Conservation (phyloP, 2,888 invertebrate species). For the Cephus sareptanus region DNA sequence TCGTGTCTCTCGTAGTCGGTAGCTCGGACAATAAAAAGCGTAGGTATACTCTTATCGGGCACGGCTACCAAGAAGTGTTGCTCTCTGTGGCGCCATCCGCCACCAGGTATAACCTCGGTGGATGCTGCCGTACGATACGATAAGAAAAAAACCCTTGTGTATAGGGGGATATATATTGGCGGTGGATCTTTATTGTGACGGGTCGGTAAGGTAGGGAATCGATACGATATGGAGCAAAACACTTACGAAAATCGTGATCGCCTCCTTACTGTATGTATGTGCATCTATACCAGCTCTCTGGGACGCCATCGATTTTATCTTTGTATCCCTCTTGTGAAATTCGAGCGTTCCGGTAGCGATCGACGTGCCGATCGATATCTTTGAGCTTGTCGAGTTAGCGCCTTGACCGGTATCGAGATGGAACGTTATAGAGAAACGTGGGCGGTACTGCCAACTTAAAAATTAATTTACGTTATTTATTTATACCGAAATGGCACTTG, state of each 20-base stretch:
- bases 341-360: neutral
- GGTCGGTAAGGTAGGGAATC: neutral
- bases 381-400: neutral
- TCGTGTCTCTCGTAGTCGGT: neutral
- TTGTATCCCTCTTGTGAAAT: neutral
- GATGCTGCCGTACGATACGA: neutral
- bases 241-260: neutral
- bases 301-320: neutral
- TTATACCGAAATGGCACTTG: neutral
- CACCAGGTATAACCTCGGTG: neutral
- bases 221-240: neutral
- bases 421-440: neutral
- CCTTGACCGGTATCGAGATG: neutral
- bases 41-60: neutral
- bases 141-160: neutral
- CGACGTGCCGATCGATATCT: neutral
- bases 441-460: neutral
- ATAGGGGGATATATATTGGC: neutral
- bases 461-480: neutral
- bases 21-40: neutral
- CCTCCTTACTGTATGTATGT: neutral
- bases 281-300: neutral
- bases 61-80: neutral
- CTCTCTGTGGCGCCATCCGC: neutral
- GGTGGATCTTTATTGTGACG: neutral